A percentile compares a stretch with the other conserved stretches of the same genome.
Conservation (phyloP, 2,113 vertebrate species). For the Pedetes capensis region DNA sequence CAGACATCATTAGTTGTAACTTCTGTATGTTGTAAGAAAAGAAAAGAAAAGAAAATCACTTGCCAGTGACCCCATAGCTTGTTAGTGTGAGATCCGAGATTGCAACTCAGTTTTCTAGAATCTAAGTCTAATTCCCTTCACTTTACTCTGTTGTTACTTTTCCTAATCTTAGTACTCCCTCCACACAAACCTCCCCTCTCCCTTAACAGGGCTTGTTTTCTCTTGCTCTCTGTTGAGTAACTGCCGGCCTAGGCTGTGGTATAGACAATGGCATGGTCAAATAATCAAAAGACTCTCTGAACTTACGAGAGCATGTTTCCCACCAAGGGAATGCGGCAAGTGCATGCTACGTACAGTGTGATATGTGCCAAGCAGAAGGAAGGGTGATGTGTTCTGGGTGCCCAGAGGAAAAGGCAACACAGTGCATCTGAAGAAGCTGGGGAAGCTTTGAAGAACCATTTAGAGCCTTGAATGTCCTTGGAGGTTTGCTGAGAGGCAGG, state of each 20-base stretch:
- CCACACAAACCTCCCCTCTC: too few species aligned
- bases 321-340: background rate
- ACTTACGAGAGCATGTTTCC: background rate
- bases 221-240: background rate
- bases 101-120: background rate
- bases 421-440: background rate
- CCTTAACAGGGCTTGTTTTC: background rate
- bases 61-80: background rate
- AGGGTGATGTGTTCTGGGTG: background rate
- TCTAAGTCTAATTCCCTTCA: background rate
- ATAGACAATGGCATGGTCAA: background rate
- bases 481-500: background rate
- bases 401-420: background rate
- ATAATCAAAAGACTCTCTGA: background rate
- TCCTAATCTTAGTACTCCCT: background rate
- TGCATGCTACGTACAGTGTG: too few species aligned
- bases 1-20: background rate
- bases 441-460: background rate
- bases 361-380: background rate
- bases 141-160: background rate
- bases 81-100: background rate
- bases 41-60: background rate
- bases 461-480: background rate
- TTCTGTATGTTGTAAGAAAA: constrained; percentile 17
- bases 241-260: background rate